Conservation (phyloP, 2,797 vertebrate genomes). For the Neosilurus hyrtlii region DNA sequence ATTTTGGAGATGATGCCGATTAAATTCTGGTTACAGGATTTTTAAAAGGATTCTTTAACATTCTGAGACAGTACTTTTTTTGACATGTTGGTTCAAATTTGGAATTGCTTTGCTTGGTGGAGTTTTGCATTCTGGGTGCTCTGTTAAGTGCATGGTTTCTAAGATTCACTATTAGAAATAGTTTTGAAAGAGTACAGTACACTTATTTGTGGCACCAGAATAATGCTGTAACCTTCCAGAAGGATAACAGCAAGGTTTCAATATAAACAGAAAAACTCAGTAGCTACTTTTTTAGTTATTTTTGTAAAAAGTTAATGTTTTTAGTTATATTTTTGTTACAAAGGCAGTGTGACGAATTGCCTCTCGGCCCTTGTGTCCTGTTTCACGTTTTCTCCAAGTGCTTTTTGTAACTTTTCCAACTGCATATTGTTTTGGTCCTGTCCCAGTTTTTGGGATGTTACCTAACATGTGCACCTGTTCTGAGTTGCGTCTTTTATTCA, state of each 20-base stretch:
- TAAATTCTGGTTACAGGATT: too few species aligned
- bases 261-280: background rate
- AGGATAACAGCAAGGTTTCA: background rate
- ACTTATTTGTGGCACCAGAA: background rate
- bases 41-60: too few species aligned
- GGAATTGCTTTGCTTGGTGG: too few species aligned
- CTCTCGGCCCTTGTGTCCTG: too few species aligned
- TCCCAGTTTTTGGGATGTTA: background rate
- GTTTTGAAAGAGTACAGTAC: background rate
- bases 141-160: background rate
- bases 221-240: background rate
- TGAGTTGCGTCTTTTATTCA: background rate
- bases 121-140: background rate
- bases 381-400: background rate
- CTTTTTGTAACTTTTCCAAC: background rate
- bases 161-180: background rate
- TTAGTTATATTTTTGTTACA: background rate
- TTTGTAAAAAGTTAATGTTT: background rate
- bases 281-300: background rate
- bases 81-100: too few species aligned
- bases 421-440: background rate
- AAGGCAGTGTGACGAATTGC: background rate
- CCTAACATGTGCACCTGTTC: background rate
- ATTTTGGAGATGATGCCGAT: too few species aligned
- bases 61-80: too few species aligned